A percentile compares a stretch with the other conserved stretches of the same genome.
These are phyloP conservation scores for Tachyglossus aculeatus DNA, from an alignment of 2,797 vertebrate species.

Conservation along the genomic window DNA sequence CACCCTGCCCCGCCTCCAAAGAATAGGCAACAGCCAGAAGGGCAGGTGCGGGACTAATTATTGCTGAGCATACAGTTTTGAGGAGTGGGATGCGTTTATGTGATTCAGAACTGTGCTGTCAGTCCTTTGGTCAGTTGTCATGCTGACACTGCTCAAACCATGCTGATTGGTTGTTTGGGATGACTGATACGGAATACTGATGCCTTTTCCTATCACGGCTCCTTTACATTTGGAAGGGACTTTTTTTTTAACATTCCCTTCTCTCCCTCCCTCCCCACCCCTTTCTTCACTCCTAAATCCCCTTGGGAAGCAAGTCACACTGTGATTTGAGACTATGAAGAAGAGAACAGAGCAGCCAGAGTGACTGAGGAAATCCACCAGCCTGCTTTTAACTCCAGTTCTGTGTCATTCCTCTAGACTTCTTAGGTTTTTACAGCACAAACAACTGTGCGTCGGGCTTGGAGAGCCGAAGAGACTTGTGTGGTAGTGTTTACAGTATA, in stretches of 20 bases:
- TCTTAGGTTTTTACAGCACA: slow-evolving; percentile 58
- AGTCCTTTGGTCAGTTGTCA: slow-evolving; percentile 67
- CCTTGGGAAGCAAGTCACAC: slow-evolving; percentile 46
- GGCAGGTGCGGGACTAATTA: neutral
- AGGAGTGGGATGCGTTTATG: neutral
- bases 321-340: slow-evolving; percentile 48
- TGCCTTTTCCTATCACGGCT: slow-evolving; percentile 52
- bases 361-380: slow-evolving; percentile 55
- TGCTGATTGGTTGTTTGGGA: slow-evolving; percentile 79
- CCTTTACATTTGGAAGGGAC: slow-evolving; percentile 60
- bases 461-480: slow-evolving; percentile 50
- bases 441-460: slow-evolving; percentile 65
- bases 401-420: slow-evolving; percentile 58
- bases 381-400: slow-evolving; percentile 58
- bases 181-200: slow-evolving; percentile 77
- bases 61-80: neutral
- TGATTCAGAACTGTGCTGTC: slow-evolving; percentile 44
- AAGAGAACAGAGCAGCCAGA: slow-evolving; percentile 53
- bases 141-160: slow-evolving; percentile 63
- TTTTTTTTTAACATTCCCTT: slow-evolving; percentile 55
- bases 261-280: slow-evolving; percentile 40
- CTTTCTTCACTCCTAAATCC: neutral
- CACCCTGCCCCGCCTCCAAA: too few species aligned
- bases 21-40: neutral
- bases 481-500: slow-evolving; percentile 24